Conservation (phyloP, 1,140 invertebrate genomes). For the Galleria mellonella region DNA sequence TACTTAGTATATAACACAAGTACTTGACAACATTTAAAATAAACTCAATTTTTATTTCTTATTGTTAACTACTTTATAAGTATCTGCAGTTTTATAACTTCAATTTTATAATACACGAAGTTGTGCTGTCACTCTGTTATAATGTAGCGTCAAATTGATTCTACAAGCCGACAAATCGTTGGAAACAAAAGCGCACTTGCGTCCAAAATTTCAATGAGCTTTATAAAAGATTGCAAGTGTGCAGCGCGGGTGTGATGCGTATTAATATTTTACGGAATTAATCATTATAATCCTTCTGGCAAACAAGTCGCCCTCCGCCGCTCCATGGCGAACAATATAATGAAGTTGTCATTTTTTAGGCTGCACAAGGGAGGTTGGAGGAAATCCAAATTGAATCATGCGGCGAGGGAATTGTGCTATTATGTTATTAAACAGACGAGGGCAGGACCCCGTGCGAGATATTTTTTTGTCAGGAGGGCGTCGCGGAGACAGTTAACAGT, state of each 20-base stretch:
- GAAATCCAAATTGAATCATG: constrained; percentile 77
- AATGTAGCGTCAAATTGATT: neutral
- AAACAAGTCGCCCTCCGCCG: constrained; percentile 61
- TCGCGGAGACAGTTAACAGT: constrained; percentile 69
- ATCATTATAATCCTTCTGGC: constrained; percentile 73
- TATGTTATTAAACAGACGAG: constrained; percentile 76
- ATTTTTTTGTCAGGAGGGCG: constrained; percentile 60
- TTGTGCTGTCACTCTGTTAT: too few species aligned
- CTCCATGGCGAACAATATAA: constrained; percentile 56
- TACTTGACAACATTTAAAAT: too few species aligned
- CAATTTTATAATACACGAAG: too few species aligned
- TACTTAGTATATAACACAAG: too few species aligned
- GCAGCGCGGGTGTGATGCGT: constrained; percentile 53
- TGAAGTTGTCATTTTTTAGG: constrained; percentile 74
- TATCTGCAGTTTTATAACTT: too few species aligned
- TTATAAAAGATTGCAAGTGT: constrained; percentile 50
- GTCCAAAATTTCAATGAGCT: constrained; percentile 46
- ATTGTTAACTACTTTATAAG: too few species aligned
- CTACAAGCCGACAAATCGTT: constrained; percentile 15
- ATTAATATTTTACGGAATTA: constrained; percentile 74
- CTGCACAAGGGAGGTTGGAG: constrained; percentile 66
- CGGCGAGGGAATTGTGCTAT: constrained; percentile 76
- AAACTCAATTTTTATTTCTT: too few species aligned
- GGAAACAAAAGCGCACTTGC: constrained; percentile 35
- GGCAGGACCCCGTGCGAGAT: constrained; percentile 65